Evolutionary conservation across 2,113 vertebrate genomes (phyloP), one percentile per base, ranked within the genome.

Genomic region (Zeus faber): DNA sequence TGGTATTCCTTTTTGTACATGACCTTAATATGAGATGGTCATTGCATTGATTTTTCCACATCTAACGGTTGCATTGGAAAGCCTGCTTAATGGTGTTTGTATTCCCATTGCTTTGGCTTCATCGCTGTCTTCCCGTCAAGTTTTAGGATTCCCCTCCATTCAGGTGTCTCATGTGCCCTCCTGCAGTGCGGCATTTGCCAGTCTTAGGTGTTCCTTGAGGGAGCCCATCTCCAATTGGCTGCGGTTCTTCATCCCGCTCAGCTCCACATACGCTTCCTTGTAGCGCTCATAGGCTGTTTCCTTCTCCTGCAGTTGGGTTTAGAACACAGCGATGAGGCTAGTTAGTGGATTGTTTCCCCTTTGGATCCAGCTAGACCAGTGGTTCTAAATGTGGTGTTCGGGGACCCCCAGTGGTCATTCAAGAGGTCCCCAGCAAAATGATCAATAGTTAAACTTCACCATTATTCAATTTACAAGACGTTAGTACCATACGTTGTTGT

Each of bases 151-250:
- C 35, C 17, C 54, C 18, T 1, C 37, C 29, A 47, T 6, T 75
- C 54, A 80, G 29, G 49, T 66, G 5, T 75, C 59, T 70, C 64
- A 88, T 80, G 73, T 75, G 71, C 62, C 90, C 82, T 98, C 95
- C 63, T 91, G 88, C 61, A 95, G 83, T 8, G 91, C 93, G 0
- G 92, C 90, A 50, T 89, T 89, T 49, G 92, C 88, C 55, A 97
- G 87, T 65, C 89, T 91, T 65, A 95, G 77, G 55, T 95, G 95
- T 72, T 96, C 91, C 45, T 91, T 93, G 50, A 98, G 91, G 67
- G 92, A 89, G 54, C 86, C 82, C 0, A 91, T 90, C 84, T 99
- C 93, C n/a, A 90, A 67, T 70, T 94, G 91, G 0, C 88, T 92
- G 4, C 84, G 88, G 0, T 87, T 87, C 81, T 91, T 96, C 10